Percentiles rank a stretch among this genome's conserved stretches.
phyloP scores from a whole-genome alignment of 2,113 vertebrate species.

The Trogon surrucura region DNA sequence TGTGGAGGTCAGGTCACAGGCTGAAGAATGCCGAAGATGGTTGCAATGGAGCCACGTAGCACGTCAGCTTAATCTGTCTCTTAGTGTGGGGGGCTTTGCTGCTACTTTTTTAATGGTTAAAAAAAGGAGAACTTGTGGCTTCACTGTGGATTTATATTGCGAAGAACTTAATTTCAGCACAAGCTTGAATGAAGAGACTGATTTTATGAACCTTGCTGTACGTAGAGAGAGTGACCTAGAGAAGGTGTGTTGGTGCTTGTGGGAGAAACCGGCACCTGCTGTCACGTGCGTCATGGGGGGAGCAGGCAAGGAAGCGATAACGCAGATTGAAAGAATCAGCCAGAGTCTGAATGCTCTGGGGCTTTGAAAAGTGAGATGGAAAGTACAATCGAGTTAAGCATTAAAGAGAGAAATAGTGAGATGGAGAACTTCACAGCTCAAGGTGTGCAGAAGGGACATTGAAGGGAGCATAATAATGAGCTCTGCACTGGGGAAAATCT shows the following conservation, averaged over 20 bases:
- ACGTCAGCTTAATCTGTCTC: rapidly evolving
- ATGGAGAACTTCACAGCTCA: not conserved
- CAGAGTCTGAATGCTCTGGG: not conserved
- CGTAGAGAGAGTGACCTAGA: not conserved
- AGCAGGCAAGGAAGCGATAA: not conserved
- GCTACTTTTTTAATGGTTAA: not conserved
- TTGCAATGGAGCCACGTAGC: rapidly evolving
- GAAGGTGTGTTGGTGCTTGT: not conserved
- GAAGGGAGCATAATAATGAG: not conserved
- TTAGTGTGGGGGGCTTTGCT: not conserved
- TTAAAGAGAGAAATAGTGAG: not conserved
- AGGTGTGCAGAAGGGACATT: rapidly evolving
- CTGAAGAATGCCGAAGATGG: not conserved
- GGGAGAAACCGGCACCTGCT: not conserved
- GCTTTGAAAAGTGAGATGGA: not conserved
- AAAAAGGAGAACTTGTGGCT: not conserved
- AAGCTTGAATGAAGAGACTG: not conserved
- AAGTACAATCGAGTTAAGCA: not conserved
- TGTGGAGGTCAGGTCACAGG: not conserved
- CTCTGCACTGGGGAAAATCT: not conserved
- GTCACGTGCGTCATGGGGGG: not conserved
- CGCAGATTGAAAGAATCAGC: not conserved
- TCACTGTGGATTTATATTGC: not conserved
- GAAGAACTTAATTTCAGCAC: not conserved
- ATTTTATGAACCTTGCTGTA: not conserved